phyloP scores from a whole-genome alignment of 1,140 invertebrate genomes.

The Papilio polytes region DNA sequence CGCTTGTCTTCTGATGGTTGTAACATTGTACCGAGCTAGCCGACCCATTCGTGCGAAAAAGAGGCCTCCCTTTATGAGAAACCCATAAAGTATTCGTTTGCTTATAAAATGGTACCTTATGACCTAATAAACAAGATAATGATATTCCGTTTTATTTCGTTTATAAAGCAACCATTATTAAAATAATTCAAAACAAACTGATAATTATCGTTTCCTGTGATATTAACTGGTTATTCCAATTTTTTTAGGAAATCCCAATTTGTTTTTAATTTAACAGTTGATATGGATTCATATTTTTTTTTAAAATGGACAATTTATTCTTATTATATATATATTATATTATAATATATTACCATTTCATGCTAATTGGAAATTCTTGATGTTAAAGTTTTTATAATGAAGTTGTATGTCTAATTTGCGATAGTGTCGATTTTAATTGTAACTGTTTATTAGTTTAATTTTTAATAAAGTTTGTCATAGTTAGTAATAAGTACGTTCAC shows the following conservation, averaged over 20 bases:
- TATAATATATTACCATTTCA: background rate
- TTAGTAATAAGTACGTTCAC: background rate
- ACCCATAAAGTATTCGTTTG: too few species aligned
- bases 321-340: too few species aligned
- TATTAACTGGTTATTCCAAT: background rate
- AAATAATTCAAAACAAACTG: background rate
- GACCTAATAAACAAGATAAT: background rate
- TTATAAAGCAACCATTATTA: background rate
- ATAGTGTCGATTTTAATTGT: too few species aligned
- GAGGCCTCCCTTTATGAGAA: too few species aligned
- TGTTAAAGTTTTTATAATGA: background rate
- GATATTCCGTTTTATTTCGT: background rate
- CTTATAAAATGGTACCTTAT: too few species aligned
- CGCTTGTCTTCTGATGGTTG: too few species aligned
- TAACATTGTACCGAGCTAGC: too few species aligned
- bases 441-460: background rate
- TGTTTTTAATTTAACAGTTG: background rate
- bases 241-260: background rate
- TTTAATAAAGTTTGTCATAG: background rate
- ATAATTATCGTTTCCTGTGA: background rate
- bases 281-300: background rate
- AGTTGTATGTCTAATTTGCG: too few species aligned
- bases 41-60: too few species aligned
- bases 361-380: background rate
- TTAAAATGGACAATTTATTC: too few species aligned